A percentile compares a stretch with the other conserved stretches of the same genome.
Evolutionary conservation across 30 jellyfish, hydroid and myxozoan genomes (phyloP).

Genomic region (Cassiopea andromeda): DNA sequence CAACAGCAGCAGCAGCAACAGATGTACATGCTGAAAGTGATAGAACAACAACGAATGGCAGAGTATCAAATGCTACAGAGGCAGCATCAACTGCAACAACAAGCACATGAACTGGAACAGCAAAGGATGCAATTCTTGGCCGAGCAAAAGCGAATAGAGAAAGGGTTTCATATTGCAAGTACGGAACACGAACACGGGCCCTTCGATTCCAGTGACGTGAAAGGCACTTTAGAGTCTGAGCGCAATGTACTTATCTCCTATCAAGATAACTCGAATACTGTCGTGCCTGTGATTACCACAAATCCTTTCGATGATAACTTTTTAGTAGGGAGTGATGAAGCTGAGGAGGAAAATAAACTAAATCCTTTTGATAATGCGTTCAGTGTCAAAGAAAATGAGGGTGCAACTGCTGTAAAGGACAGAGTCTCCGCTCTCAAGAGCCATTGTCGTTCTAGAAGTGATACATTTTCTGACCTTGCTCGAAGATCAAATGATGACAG

Average conservation of each 20-base stretch:
- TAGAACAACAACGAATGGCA: constrained; percentile 60
- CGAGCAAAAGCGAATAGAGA: constrained; percentile 20
- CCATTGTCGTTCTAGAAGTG: constrained; percentile 92
- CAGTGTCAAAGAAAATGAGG: neutral
- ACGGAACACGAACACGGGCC: constrained; percentile 38
- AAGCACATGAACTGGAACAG: constrained; percentile 38
- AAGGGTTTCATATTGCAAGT: constrained; percentile 4
- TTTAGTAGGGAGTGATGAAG: constrained; percentile 19
- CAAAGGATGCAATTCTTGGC: constrained; percentile 41
- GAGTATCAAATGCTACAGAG: constrained; percentile 46
- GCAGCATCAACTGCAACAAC: constrained; percentile 57
- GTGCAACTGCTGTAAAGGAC: constrained; percentile 18
- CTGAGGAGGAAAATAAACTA: neutral
- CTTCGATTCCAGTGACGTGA: neutral
- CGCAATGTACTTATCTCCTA: neutral
- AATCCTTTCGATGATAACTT: constrained; percentile 84
- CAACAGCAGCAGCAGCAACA: constrained; percentile 55
- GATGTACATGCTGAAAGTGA: constrained; percentile 34
- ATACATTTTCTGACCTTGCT: constrained; percentile 79
- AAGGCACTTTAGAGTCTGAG: constrained; percentile 23
- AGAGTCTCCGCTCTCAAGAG: constrained; percentile 46
- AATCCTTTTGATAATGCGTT: constrained; percentile 68
- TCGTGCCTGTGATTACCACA: neutral
- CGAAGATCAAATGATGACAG: constrained; percentile 44
- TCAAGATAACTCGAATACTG: neutral